phyloP scores from a whole-genome alignment of 2,113 vertebrate species.

The Hypocryptadius cinnamomeus region DNA sequence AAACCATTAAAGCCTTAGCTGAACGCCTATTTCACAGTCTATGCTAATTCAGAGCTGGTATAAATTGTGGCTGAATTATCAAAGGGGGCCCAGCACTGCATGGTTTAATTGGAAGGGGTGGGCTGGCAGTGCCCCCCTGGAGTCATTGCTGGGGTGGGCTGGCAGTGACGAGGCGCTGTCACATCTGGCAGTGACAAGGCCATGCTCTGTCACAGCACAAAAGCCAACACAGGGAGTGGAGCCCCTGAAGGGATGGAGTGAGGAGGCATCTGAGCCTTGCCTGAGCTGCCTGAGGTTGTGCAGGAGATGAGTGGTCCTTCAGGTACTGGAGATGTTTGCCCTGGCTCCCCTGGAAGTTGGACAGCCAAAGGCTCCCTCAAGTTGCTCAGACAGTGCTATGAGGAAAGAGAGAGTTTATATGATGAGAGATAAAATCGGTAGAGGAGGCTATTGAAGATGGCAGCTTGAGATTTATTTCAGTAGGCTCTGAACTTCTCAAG shows the following conservation, averaged over 20 bases:
- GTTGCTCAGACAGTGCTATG: rapidly evolving
- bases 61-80: neutral
- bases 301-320: neutral
- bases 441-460: neutral
- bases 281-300: neutral
- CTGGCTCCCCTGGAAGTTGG: neutral
- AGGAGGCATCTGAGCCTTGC: neutral
- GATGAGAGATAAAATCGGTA: neutral
- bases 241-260: rapidly evolving
- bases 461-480: neutral
- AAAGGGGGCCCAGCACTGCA: neutral
- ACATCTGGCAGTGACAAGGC: neutral
- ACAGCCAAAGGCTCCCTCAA: rapidly evolving
- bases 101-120: neutral
- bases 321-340: neutral
- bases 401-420: neutral
- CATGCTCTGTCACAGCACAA: too few species aligned
- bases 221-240: rapidly evolving
- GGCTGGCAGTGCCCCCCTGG: neutral
- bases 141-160: neutral
- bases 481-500: neutral
- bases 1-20: neutral
- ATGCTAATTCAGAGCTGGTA: neutral
- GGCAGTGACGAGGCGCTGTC: neutral
- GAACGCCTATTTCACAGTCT: neutral